Evolutionary conservation across 2,888 invertebrate genomes (phyloP).

Genomic region (Smittia sp.): DNA sequence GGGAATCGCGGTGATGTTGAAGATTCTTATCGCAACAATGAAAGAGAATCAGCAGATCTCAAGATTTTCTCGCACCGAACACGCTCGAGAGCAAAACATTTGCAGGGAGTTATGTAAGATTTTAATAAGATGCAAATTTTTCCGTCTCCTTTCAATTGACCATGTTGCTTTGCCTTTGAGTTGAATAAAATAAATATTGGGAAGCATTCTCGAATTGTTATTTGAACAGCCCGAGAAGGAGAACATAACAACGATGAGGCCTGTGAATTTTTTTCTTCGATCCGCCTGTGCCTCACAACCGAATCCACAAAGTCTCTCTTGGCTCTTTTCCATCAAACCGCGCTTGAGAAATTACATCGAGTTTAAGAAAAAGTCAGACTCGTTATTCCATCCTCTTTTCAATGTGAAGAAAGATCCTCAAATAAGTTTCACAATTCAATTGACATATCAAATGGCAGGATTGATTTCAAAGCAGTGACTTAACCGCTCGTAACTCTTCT

Average conservation of each 20-base stretch:
- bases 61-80: conserved; percentile 10
- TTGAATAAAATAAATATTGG: conserved; percentile 21
- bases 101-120: conserved; percentile 23
- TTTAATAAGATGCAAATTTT: conserved; percentile 41
- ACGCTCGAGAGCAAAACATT: neutral
- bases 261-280: conserved; percentile 18
- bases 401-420: too few relatives aligned
- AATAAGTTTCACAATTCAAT: too few relatives aligned
- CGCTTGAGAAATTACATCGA: conserved; percentile 6
- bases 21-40: conserved; percentile 8
- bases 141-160: conserved; percentile 27
- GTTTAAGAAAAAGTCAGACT: too few relatives aligned
- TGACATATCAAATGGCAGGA: too few relatives aligned
- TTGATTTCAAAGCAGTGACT: too few relatives aligned
- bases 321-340: conserved; percentile 31
- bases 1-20: conserved; percentile 9
- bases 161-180: conserved; percentile 25
- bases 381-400: too few relatives aligned
- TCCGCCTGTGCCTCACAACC: neutral
- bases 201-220: conserved; percentile 11
- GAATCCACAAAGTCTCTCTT: conserved; percentile 36
- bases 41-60: neutral
- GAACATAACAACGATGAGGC: neutral
- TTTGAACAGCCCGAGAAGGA: neutral
- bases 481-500: too few relatives aligned